Evolutionary conservation across 2,888 invertebrate species (phyloP).

Genomic region (Aelia acuminata): DNA sequence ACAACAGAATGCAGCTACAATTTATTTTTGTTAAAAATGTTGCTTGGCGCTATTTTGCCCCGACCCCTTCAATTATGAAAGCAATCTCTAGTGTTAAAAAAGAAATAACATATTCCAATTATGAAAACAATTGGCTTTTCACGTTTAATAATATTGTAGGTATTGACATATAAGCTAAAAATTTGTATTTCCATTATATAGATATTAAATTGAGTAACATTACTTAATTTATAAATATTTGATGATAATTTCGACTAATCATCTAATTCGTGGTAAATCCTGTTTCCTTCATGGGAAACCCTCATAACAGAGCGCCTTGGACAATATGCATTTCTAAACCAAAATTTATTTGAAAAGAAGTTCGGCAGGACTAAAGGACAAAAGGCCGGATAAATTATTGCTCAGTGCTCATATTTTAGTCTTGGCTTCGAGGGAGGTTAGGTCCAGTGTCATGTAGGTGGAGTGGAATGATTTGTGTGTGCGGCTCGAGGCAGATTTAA

Average conservation of each 20-base stretch:
- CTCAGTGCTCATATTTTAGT: not conserved
- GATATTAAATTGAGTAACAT: not conserved
- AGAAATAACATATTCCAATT: too few relatives aligned
- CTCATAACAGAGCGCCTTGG: not conserved
- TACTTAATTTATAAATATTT: not conserved
- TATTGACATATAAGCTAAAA: too few relatives aligned
- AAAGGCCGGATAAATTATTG: not conserved
- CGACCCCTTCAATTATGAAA: too few relatives aligned
- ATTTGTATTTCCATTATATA: not conserved
- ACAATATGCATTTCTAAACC: not conserved
- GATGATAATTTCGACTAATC: not conserved
- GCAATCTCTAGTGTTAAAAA: too few relatives aligned
- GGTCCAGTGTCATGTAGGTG: not conserved
- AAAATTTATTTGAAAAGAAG: not conserved
- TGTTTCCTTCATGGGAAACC: not conserved
- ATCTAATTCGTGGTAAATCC: not conserved
- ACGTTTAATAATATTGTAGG: too few relatives aligned
- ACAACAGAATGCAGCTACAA: too few relatives aligned
- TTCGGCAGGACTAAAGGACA: not conserved
- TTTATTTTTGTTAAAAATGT: too few relatives aligned
- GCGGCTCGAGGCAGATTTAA: not conserved
- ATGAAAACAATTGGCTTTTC: too few relatives aligned
- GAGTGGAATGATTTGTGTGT: conserved; percentile 14
- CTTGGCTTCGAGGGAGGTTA: not conserved
- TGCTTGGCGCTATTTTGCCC: too few relatives aligned